Evolutionary conservation across 2,113 vertebrate genomes (phyloP).

Genomic region (Apodemus speciosus): DNA sequence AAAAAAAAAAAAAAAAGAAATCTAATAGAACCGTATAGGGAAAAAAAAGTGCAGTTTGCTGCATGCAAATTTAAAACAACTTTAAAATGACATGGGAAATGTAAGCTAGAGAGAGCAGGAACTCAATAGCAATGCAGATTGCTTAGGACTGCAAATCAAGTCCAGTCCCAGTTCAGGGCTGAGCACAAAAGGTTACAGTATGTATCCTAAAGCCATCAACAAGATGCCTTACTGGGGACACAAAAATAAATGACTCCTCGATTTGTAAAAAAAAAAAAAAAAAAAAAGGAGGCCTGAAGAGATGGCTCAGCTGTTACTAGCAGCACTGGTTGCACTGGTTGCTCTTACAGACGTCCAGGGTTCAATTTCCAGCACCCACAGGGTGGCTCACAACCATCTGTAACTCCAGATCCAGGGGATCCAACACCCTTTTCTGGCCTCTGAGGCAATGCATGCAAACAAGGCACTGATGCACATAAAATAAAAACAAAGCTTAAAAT

Average conservation of each 20-base stretch:
- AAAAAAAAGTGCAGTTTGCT: slow-evolving; percentile 4
- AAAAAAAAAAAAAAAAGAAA: not conserved
- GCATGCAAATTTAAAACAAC: slow-evolving; percentile 24
- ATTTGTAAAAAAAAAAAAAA: not conserved
- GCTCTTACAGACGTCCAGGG: not conserved
- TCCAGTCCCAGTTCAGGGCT: not conserved
- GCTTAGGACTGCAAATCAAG: slow-evolving; percentile 25
- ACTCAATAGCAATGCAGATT: not conserved
- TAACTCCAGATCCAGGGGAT: not conserved
- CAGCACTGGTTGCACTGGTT: no score
- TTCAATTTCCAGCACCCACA: not conserved
- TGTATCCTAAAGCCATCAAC: not conserved
- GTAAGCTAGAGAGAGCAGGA: slow-evolving; percentile 7
- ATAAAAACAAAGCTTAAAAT: not conserved
- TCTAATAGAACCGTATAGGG: slow-evolving; percentile 3
- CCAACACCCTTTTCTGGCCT: not conserved
- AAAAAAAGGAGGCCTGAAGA: not conserved
- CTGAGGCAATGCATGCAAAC: not conserved
- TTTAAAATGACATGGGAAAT: slow-evolving; percentile 16
- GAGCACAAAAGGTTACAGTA: slow-evolving; percentile 19
- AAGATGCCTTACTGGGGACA: not conserved
- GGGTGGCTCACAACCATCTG: not conserved
- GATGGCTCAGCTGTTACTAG: not conserved
- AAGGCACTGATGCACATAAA: not conserved
- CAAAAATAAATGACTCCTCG: not conserved